These are phyloP conservation scores for Littorina saxatilis DNA, from an alignment of 1,140 invertebrate species.

Conservation along the genomic window DNA sequence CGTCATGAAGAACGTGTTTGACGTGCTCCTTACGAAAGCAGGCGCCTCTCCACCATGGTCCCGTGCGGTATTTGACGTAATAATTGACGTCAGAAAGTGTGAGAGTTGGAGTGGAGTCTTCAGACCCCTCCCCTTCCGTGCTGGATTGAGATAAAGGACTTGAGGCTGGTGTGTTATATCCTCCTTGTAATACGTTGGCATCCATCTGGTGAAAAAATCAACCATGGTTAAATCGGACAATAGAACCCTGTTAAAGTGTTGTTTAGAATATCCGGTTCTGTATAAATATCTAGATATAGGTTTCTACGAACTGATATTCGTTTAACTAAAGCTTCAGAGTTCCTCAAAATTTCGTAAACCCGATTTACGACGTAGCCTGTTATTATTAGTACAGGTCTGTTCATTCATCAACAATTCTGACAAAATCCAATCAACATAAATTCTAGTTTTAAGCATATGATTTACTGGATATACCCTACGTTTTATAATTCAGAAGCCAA, in stretches of 20 bases:
- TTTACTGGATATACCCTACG: too few relatives aligned
- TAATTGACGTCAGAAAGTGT: slow-evolving; percentile 44
- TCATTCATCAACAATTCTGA: too few relatives aligned
- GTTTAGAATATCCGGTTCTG: neutral
- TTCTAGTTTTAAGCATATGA: too few relatives aligned
- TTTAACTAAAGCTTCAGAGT: too few relatives aligned
- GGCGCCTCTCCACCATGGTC: slow-evolving; percentile 57
- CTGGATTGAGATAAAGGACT: neutral
- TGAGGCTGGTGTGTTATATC: neutral
- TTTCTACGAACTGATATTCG: neutral
- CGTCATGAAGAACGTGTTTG: slow-evolving; percentile 51
- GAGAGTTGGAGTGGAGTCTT: neutral
- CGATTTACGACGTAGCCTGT: too few relatives aligned
- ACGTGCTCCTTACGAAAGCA: slow-evolving; percentile 40
- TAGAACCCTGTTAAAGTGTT: neutral
- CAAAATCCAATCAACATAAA: too few relatives aligned
- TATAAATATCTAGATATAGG: neutral
- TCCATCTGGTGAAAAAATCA: neutral
- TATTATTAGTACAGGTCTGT: too few relatives aligned
- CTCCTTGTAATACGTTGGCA: neutral
- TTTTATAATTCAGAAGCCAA: too few relatives aligned
- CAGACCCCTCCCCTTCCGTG: neutral
- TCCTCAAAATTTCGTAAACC: too few relatives aligned
- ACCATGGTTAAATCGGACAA: neutral
- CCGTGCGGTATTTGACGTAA: slow-evolving; percentile 48